phyloP scores from a whole-genome alignment of 1,140 invertebrate species.

The Eriosoma lanigerum region DNA sequence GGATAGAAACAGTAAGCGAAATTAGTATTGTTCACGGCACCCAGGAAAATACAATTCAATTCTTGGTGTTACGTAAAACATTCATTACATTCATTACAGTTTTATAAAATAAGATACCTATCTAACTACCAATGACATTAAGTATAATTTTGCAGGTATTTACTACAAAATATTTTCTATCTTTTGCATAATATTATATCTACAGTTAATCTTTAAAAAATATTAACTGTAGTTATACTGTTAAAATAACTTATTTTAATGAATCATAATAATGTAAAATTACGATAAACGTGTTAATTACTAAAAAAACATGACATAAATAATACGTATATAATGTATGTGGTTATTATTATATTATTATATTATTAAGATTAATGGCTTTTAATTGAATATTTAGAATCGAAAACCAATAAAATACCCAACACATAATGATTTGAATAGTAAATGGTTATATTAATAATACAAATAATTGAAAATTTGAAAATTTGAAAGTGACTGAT shows the following conservation, averaged over 20 bases:
- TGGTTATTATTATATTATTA: background rate
- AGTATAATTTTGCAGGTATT: background rate
- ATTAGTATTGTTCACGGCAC: background rate
- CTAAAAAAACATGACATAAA: background rate
- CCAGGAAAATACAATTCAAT: background rate
- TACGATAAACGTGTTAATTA: background rate
- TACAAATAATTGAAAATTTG: too few species aligned
- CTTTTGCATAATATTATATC: background rate
- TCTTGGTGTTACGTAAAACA: background rate
- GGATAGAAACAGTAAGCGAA: background rate
- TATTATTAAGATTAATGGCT: background rate
- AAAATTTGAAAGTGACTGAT: too few species aligned
- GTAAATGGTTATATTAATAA: too few species aligned
- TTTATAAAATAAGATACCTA: constrained; percentile 16
- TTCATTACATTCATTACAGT: background rate
- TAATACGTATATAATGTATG: too few species aligned
- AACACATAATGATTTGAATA: too few species aligned
- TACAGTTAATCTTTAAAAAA: background rate
- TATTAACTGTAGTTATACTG: too few species aligned
- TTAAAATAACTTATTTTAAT: too few species aligned
- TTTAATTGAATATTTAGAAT: constrained; percentile 10
- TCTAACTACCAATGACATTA: background rate
- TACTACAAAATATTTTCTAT: constrained; percentile 4
- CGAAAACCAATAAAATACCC: background rate
- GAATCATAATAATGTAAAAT: too few species aligned